Conservation (phyloP, 2,113 vertebrate species). For the Bubo bubo region DNA sequence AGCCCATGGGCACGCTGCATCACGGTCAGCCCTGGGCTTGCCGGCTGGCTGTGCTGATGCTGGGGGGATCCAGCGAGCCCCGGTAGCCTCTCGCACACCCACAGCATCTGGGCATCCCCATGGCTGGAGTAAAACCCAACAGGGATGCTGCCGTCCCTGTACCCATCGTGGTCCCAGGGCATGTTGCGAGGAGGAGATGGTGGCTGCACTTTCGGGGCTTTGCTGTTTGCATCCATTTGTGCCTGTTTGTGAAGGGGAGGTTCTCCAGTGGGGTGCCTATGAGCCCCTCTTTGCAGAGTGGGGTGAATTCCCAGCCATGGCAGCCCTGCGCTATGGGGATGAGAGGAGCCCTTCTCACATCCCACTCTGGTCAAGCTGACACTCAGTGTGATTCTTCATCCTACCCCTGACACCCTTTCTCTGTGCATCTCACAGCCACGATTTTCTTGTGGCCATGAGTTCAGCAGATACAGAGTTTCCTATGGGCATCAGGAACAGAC, state of each 20-base stretch:
- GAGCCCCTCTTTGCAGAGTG: neutral
- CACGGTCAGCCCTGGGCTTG: fast-evolving
- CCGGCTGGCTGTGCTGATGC: fast-evolving
- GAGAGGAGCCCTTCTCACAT: neutral
- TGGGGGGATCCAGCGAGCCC: neutral
- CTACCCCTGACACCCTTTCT: neutral
- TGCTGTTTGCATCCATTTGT: neutral
- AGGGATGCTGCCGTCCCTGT: neutral
- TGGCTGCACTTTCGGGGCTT: neutral
- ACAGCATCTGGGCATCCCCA: neutral
- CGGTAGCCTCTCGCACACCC: fast-evolving
- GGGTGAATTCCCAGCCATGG: neutral
- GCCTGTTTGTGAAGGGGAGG: too few species aligned
- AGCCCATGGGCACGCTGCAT: neutral
- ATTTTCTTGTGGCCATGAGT: neutral
- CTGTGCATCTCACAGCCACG: neutral
- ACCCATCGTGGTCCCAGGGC: neutral
- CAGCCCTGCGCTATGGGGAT: neutral
- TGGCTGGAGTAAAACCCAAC: neutral
- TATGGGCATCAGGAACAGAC: neutral
- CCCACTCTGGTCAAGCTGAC: neutral
- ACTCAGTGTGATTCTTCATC: neutral
- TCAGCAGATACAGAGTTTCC: neutral
- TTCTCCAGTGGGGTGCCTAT: neutral
- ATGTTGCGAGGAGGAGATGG: neutral